Conservation (phyloP, 2,888 invertebrate species). For the Aleiodes leptofemur region DNA sequence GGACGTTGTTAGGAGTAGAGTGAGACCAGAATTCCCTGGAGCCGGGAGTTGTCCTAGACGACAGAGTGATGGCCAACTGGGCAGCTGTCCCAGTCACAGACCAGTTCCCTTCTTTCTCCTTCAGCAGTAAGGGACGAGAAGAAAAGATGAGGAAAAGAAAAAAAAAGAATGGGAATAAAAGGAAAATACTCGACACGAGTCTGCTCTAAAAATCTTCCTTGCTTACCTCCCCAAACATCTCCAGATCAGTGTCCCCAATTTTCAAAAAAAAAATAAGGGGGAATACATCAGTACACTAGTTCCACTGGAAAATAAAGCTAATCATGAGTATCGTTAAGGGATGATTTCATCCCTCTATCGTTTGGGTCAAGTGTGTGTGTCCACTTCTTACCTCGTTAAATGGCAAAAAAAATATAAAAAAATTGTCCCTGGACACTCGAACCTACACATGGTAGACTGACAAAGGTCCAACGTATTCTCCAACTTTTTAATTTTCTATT, state of each 20-base stretch:
- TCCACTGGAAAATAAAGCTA: slow-evolving; percentile 66
- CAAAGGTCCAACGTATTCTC: slow-evolving; percentile 30
- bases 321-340: slow-evolving; percentile 62
- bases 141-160: slow-evolving; percentile 2
- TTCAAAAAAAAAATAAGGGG: not conserved
- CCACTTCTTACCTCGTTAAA: slow-evolving; percentile 45
- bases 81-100: slow-evolving; percentile 69
- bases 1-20: slow-evolving; percentile 43
- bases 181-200: slow-evolving; percentile 40
- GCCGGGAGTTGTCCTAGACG: slow-evolving; percentile 50
- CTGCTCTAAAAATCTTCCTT: slow-evolving; percentile 18
- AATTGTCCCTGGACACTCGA: slow-evolving; percentile 41
- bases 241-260: slow-evolving; percentile 23
- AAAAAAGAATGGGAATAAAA: slow-evolving; percentile 21
- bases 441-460: slow-evolving; percentile 23
- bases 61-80: slow-evolving; percentile 66
- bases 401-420: slow-evolving; percentile 13
- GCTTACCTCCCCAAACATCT: no score
- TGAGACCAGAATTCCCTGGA: slow-evolving; percentile 65
- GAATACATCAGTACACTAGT: slow-evolving; percentile 11
- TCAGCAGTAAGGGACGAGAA: slow-evolving; percentile 36
- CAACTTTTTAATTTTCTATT: slow-evolving; percentile 30
- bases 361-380: slow-evolving; percentile 45
- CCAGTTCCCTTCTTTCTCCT: slow-evolving; percentile 47
- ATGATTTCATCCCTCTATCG: slow-evolving; percentile 44